Evolutionary conservation across 2,888 invertebrate species (phyloP), one percentile per base, ranked within the genome.

Genomic region (Operophtera brumata): DNA sequence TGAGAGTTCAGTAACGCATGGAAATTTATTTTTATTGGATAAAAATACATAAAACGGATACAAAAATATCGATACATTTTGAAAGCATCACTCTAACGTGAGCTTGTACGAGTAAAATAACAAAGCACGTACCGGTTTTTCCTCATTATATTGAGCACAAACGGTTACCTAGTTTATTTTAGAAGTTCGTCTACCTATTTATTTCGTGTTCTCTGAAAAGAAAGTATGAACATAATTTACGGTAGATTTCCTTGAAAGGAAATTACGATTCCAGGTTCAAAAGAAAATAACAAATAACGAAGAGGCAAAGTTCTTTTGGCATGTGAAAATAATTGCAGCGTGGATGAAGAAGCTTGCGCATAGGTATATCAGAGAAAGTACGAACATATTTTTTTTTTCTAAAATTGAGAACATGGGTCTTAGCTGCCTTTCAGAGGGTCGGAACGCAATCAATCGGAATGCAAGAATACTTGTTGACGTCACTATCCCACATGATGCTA

Each of bases 41-140:
- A 34, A 51, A 44, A 51, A 51, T 50, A 51, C 34, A 44, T 20
- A 2, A 7, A 11, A 11, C n/a, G 12, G 26, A 13, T 35, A n/a
- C 37, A 42, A 46, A 42, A 42, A 42, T 42, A 53, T 47, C 46
- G 47, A 37, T 42, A 51, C 34, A 44, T 42, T 42, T 46, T 13
- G 12, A 11, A 14, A 11, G 43, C 41, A 28, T 41, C 28, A 40
- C 20, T 12, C 14, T 12, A 48, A 39, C 30, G 41, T 12, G 13
- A 37, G 8, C 36, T 20, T 40, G 26, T 20, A 7, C 9, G n/a
- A 40, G 26, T 36, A 11, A 41, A 52, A 52, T 41, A 47, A 52
- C 35, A 46, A 41, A 46, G 46, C 6, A 14, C 35, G 41, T 25
- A 36, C 28, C 5, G 41, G 10, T 12, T 41, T 41, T 34, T 49